Evolutionary conservation across 2,888 invertebrate genomes (phyloP).

Genomic region (Trachelus tabidus): DNA sequence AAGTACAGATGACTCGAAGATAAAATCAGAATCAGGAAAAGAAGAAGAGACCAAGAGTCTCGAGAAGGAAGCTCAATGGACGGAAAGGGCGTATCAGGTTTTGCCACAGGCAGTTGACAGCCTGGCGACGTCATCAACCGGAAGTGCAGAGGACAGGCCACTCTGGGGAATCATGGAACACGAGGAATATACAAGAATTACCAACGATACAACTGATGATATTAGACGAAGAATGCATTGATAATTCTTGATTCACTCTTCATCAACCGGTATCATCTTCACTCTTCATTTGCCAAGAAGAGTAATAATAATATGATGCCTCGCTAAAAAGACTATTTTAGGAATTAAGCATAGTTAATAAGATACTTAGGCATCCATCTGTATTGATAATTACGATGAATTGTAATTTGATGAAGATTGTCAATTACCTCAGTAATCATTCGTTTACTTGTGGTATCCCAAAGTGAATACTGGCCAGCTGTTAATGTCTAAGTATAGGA

Average conservation of each 20-base stretch:
- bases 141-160: conserved; percentile 51
- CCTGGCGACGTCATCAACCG: conserved; percentile 54
- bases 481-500: not conserved
- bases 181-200: conserved; percentile 47
- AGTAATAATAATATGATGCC: not conserved
- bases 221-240: not conserved
- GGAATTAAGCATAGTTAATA: not conserved
- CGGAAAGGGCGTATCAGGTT: conserved; percentile 60
- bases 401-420: not conserved
- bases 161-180: conserved; percentile 64
- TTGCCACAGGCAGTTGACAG: conserved; percentile 62
- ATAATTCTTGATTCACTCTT: not conserved
- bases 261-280: not conserved
- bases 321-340: not conserved
- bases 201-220: not conserved
- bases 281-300: not conserved
- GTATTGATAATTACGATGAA: not conserved
- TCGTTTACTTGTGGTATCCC: not conserved
- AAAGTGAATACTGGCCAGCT: not conserved
- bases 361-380: not conserved
- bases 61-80: conserved; percentile 40
- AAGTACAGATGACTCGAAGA: conserved; percentile 35
- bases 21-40: not conserved
- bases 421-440: not conserved
- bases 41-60: conserved; percentile 23